Evolutionary conservation across 2,888 invertebrate species (phyloP).

Genomic region (Copidosoma aretas): DNA sequence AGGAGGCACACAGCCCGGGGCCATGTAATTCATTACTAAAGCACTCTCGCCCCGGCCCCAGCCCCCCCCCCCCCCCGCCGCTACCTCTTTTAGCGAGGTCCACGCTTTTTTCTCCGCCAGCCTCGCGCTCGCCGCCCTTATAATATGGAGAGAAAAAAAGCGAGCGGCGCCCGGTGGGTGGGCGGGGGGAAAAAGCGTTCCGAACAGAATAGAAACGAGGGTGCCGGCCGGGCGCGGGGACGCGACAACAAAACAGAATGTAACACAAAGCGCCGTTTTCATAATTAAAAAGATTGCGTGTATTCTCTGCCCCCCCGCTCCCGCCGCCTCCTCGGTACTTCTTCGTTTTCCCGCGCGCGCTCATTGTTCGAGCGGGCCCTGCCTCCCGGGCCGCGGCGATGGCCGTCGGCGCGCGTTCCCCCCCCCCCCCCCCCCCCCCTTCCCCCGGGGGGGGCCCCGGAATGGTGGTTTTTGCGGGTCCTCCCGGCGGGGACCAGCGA

Average conservation of each 20-base stretch:
- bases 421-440: background rate
- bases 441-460: background rate
- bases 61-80: conserved; percentile 35
- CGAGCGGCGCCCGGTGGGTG: conserved; percentile 28
- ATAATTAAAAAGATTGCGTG: conserved; percentile 64
- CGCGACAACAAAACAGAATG: conserved; percentile 62
- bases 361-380: conserved; percentile 21
- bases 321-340: conserved; percentile 20
- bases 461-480: too few relatives aligned
- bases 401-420: background rate
- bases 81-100: conserved; percentile 29
- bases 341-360: conserved; percentile 19
- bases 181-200: conserved; percentile 36
- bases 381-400: too few relatives aligned
- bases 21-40: conserved; percentile 61
- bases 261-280: conserved; percentile 63
- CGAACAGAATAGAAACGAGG: conserved; percentile 56
- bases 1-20: conserved; percentile 58
- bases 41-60: conserved; percentile 50
- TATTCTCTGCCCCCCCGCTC: conserved; percentile 47
- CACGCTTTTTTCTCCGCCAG: conserved; percentile 41
- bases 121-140: conserved; percentile 53
- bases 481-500: too few relatives aligned
- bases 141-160: conserved; percentile 50
- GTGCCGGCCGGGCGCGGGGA: conserved; percentile 40